These are phyloP conservation scores for Agrypnus murinus DNA, from an alignment of 2,888 invertebrate species.

Conservation along the genomic window DNA sequence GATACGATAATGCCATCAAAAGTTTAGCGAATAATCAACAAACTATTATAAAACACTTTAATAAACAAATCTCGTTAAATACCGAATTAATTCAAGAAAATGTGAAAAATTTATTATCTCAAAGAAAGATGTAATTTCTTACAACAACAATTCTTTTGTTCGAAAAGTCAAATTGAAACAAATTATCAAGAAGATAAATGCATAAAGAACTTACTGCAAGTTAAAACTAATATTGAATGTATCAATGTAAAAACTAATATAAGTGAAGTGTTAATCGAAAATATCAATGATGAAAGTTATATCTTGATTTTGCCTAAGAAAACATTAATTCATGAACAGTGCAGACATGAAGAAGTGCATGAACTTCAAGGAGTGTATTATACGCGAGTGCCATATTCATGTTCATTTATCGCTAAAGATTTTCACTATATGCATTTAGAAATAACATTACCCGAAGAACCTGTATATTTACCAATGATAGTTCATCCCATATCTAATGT, in stretches of 20 bases:
- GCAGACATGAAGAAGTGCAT: slow-evolving; percentile 19
- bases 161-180: not conserved
- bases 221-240: too few relatives aligned
- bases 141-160: slow-evolving; percentile 11
- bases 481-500: not conserved
- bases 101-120: not conserved
- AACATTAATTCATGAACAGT: slow-evolving; percentile 7
- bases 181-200: slow-evolving; percentile 32
- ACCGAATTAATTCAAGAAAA: not conserved
- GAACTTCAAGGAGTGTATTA: slow-evolving; percentile 1
- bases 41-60: slow-evolving; percentile 19
- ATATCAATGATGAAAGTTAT: slow-evolving; percentile 7
- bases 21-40: slow-evolving; percentile 12
- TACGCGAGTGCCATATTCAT: not conserved
- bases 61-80: slow-evolving; percentile 23
- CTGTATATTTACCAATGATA: too few relatives aligned
- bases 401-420: slow-evolving; percentile 14
- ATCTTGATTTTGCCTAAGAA: not conserved
- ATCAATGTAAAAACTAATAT: too few relatives aligned
- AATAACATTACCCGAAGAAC: not conserved
- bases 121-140: slow-evolving; percentile 18
- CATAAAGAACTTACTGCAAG: too few relatives aligned
- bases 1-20: slow-evolving; percentile 13
- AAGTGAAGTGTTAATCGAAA: too few relatives aligned
- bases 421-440: slow-evolving; percentile 10